These are phyloP conservation scores for Melinopterus prodromus DNA, from an alignment of 2,888 invertebrate genomes.

Conservation along the genomic window DNA sequence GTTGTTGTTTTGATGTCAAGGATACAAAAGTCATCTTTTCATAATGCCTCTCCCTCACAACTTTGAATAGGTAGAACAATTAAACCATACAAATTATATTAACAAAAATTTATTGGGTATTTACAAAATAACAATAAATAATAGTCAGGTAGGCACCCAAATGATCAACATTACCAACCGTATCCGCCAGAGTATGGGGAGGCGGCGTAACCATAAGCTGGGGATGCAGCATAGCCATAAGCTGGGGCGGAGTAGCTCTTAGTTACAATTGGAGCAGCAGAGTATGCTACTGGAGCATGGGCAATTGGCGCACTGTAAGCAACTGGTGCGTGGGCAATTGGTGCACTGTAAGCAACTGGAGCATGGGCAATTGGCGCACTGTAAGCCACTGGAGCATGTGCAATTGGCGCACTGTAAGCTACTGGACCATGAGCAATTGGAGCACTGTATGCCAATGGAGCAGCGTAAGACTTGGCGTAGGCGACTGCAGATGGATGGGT, in stretches of 20 bases:
- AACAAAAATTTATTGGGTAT: too few species aligned
- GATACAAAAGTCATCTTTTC: too few species aligned
- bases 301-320: constrained; percentile 25
- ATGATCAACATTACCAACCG: not conserved
- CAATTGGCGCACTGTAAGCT: constrained; percentile 9
- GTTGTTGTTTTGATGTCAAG: too few species aligned
- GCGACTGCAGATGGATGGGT: constrained; percentile 28
- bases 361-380: constrained; percentile 27
- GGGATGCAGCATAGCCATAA: constrained; percentile 17
- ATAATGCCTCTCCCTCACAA: too few species aligned
- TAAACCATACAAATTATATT: too few species aligned
- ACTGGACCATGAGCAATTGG: constrained; percentile 27
- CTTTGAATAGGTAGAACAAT: too few species aligned
- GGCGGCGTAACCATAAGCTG: constrained; percentile 19
- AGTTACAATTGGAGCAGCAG: constrained; percentile 18
- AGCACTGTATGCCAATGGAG: constrained; percentile 31
- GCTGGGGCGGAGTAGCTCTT: constrained; percentile 15
- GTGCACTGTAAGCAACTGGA: constrained; percentile 26
- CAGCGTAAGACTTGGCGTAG: constrained; percentile 32
- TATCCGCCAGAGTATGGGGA: not conserved
- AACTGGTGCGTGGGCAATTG: constrained; percentile 24
- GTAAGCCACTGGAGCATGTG: constrained; percentile 16
- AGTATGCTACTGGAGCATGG: constrained; percentile 14
- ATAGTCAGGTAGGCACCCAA: too few species aligned
- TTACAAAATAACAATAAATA: too few species aligned